These are phyloP conservation scores for Bagarius yarrelli DNA, from an alignment of 2,113 vertebrate species.

Conservation along the genomic window DNA sequence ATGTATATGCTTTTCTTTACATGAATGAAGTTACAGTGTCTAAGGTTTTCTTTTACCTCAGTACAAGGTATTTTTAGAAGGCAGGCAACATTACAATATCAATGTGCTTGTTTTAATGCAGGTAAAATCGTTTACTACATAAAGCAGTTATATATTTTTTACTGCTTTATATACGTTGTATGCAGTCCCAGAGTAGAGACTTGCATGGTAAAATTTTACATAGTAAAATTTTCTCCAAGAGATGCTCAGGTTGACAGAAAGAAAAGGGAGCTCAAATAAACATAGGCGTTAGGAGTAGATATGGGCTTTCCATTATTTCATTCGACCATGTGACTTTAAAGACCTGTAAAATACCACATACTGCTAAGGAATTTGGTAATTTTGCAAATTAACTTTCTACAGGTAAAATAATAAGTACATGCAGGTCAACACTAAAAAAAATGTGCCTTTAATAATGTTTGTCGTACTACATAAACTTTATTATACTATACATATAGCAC, in stretches of 20 bases:
- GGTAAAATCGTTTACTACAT: neutral
- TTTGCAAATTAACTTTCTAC: neutral
- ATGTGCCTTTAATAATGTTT: neutral
- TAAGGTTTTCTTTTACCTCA: neutral
- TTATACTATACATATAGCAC: too few relatives aligned
- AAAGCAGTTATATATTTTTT: neutral
- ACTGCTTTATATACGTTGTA: neutral
- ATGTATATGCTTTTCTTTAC: too few relatives aligned
- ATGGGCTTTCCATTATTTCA: neutral
- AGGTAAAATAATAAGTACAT: neutral
- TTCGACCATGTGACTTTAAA: neutral
- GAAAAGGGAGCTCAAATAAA: neutral
- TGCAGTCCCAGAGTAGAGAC: neutral
- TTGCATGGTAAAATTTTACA: too few relatives aligned
- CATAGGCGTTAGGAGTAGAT: neutral
- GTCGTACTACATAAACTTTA: neutral
- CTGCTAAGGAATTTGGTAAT: neutral
- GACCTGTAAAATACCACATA: neutral
- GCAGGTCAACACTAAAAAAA: neutral
- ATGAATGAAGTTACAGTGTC: too few relatives aligned
- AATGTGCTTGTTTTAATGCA: neutral
- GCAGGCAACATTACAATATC: neutral
- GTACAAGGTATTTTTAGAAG: neutral
- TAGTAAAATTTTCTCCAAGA: neutral
- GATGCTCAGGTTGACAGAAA: neutral